Evolutionary conservation across 2,888 invertebrate species (phyloP).

Genomic region (Oxyteleia sp.): DNA sequence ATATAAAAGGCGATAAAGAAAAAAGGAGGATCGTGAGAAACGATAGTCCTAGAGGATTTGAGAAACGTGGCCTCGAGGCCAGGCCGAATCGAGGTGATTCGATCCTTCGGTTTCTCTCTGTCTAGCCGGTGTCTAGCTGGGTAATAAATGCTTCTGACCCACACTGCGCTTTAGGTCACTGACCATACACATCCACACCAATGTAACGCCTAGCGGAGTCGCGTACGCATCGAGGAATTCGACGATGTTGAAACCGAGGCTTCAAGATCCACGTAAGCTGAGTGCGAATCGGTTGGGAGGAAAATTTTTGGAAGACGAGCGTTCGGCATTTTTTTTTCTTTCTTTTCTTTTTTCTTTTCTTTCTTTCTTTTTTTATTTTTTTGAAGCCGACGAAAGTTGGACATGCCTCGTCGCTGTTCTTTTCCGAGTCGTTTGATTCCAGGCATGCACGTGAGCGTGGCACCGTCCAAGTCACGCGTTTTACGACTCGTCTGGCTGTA

Average conservation of each 20-base stretch:
- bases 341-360: too few species aligned
- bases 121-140: slow-evolving; percentile 71
- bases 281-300: too few species aligned
- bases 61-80: slow-evolving; percentile 65
- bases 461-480: slow-evolving; percentile 83
- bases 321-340: too few species aligned
- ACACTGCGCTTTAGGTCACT: slow-evolving; percentile 73
- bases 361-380: too few species aligned
- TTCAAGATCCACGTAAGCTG: too few species aligned
- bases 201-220: slow-evolving; percentile 48
- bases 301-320: too few species aligned
- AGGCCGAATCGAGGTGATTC: slow-evolving; percentile 70
- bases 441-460: slow-evolving; percentile 71
- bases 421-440: slow-evolving; percentile 64
- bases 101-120: slow-evolving; percentile 70
- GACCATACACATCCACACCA: slow-evolving; percentile 69
- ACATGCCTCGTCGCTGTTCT: slow-evolving; percentile 42
- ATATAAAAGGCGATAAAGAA: too few species aligned
- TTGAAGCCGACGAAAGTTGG: slow-evolving; percentile 55
- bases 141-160: slow-evolving; percentile 72
- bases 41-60: slow-evolving; percentile 51
- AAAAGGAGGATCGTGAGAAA: slow-evolving; percentile 50
- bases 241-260: slow-evolving; percentile 56
- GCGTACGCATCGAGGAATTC: slow-evolving; percentile 61
- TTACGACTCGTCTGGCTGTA: slow-evolving; percentile 82